phyloP scores from a whole-genome alignment of 1,140 invertebrate genomes.

The Drosophila neocordata region DNA sequence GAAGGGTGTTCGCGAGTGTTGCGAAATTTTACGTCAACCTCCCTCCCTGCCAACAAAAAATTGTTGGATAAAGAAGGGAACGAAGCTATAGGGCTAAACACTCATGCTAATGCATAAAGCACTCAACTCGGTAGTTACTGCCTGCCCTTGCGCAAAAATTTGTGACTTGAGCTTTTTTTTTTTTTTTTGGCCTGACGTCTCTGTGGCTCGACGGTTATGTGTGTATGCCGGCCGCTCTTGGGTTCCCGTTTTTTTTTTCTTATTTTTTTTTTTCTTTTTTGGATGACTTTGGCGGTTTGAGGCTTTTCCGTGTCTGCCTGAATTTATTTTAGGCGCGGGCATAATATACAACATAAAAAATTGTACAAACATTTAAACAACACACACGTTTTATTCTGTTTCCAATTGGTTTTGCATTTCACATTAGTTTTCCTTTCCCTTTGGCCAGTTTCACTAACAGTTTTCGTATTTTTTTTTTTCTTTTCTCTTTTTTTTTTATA shows the following conservation, averaged over 20 bases:
- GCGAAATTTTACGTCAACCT: conserved; percentile 65
- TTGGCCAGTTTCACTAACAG: neutral
- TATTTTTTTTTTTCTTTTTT: neutral
- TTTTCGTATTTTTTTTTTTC: conserved; percentile 30
- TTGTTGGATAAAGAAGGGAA: neutral
- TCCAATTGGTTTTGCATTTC: conserved; percentile 10
- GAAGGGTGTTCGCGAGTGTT: conserved; percentile 65
- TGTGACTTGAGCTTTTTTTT: conserved; percentile 79
- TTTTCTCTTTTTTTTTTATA: conserved; percentile 15
- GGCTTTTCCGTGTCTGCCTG: conserved; percentile 73
- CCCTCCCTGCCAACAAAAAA: conserved; percentile 12
- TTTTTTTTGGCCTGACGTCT: conserved; percentile 17
- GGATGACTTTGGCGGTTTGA: conserved; percentile 51
- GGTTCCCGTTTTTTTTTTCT: conserved; percentile 21
- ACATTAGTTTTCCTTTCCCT: conserved; percentile 4
- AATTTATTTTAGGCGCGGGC: conserved; percentile 72
- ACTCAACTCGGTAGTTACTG: conserved; percentile 47
- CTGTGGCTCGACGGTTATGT: conserved; percentile 41
- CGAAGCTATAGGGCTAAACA: neutral
- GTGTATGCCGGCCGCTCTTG: conserved; percentile 70
- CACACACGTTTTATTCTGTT: neutral
- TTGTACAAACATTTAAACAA: conserved; percentile 3
- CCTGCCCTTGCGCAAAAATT: conserved; percentile 79
- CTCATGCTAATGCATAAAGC: conserved; percentile 36
- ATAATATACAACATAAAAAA: conserved; percentile 16